Conservation (phyloP, 1,140 invertebrate species). For the Penaeus vannamei region DNA sequence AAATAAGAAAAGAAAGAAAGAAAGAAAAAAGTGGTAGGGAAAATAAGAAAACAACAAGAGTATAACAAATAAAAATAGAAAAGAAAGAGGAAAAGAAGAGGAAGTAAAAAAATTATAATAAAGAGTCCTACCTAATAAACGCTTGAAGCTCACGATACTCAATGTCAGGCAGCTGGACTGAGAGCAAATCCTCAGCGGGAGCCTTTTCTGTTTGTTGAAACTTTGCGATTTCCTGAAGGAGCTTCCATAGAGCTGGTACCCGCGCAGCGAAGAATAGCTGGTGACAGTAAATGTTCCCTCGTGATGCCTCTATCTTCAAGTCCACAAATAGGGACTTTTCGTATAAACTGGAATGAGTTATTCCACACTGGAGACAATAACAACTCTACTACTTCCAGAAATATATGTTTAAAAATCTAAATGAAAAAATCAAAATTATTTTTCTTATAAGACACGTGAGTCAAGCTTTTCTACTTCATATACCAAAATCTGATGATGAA, state of each 20-base stretch:
- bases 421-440: too few relatives aligned
- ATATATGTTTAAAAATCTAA: too few relatives aligned
- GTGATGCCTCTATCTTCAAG: slow-evolving; percentile 57
- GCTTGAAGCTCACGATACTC: slow-evolving; percentile 56
- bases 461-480: too few relatives aligned
- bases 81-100: background rate
- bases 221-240: slow-evolving; percentile 53
- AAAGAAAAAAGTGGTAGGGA: background rate
- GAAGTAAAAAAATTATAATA: background rate
- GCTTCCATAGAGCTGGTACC: slow-evolving; percentile 51
- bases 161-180: slow-evolving; percentile 54
- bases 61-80: background rate
- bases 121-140: slow-evolving; percentile 40
- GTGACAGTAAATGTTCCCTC: slow-evolving; percentile 61
- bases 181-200: slow-evolving; percentile 22
- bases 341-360: slow-evolving; percentile 47
- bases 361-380: too few relatives aligned
- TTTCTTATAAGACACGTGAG: too few relatives aligned
- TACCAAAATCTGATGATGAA: too few relatives aligned
- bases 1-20: background rate
- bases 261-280: slow-evolving; percentile 58
- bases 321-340: slow-evolving; percentile 64
- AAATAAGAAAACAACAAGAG: too few relatives aligned
- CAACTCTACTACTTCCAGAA: too few relatives aligned
- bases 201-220: slow-evolving; percentile 34